These are phyloP conservation scores for Metallyticus violacea DNA, from an alignment of 2,888 invertebrate species.

Conservation along the genomic window DNA sequence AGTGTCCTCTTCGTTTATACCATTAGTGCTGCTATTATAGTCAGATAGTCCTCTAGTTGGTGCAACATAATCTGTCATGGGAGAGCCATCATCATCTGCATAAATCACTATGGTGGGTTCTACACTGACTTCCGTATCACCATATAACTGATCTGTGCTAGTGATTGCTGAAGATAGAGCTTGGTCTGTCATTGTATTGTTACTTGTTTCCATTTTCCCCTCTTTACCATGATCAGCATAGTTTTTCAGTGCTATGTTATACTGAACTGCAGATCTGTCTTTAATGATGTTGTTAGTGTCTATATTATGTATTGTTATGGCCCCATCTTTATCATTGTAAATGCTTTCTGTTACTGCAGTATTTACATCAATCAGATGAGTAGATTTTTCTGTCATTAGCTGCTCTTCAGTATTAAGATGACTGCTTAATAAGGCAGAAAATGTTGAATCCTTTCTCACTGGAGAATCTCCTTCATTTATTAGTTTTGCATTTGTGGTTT, in stretches of 20 bases:
- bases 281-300: not conserved
- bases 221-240: too few relatives aligned
- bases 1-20: too few relatives aligned
- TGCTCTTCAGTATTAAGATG: not conserved
- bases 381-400: not conserved
- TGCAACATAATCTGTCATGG: not conserved
- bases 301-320: too few relatives aligned
- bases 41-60: not conserved
- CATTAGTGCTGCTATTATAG: not conserved
- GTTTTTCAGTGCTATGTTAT: not conserved
- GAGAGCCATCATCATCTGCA: not conserved
- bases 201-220: not conserved
- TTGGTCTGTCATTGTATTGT: too few relatives aligned
- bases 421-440: not conserved
- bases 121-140: not conserved
- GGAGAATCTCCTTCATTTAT: not conserved
- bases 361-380: not conserved
- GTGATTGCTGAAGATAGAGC: too few relatives aligned
- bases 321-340: not conserved
- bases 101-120: not conserved
- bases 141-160: too few relatives aligned
- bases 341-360: not conserved
- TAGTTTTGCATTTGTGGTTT: not conserved
- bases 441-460: not conserved
- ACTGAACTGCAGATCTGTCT: too few relatives aligned